These are phyloP conservation scores for Parotia lawesii DNA, from an alignment of 2,113 vertebrate species.

Conservation along the genomic window DNA sequence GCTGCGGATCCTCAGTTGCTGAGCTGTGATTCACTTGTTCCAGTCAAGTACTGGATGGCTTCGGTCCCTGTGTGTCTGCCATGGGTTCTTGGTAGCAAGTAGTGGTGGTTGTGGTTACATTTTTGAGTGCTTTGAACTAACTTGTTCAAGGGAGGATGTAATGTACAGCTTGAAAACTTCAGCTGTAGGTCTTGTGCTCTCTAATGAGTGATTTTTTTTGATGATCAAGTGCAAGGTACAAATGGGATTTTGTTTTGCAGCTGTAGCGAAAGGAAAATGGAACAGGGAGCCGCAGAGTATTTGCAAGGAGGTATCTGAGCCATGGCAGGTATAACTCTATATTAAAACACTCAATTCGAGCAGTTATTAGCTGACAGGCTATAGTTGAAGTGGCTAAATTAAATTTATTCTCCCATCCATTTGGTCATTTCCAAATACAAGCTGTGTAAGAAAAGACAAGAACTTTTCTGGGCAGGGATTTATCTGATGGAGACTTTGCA, in stretches of 20 bases:
- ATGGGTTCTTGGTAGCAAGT: not conserved
- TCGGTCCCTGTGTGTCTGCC: not conserved
- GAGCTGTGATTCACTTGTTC: conserved; percentile 56
- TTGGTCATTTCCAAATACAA: not conserved
- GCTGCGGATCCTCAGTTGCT: conserved; percentile 10
- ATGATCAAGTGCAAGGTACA: not conserved
- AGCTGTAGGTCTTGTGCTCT: not conserved
- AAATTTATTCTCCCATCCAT: not conserved
- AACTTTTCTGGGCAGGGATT: not conserved
- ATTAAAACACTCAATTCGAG: not conserved
- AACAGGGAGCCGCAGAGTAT: not conserved
- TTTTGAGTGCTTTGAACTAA: not conserved
- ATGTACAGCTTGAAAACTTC: not conserved
- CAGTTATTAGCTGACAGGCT: not conserved
- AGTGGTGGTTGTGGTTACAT: not conserved
- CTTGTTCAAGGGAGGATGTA: not conserved
- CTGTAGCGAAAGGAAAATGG: not conserved
- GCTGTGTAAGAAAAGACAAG: not conserved
- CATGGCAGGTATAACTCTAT: not conserved
- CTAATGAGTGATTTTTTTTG: not conserved
- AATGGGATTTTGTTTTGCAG: not conserved
- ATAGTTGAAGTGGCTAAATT: not conserved
- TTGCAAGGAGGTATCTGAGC: not conserved
- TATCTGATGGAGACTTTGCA: not conserved
- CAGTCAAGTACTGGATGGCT: not conserved